Conservation (phyloP, 2,888 invertebrate genomes). For the Cyclophora punctaria region DNA sequence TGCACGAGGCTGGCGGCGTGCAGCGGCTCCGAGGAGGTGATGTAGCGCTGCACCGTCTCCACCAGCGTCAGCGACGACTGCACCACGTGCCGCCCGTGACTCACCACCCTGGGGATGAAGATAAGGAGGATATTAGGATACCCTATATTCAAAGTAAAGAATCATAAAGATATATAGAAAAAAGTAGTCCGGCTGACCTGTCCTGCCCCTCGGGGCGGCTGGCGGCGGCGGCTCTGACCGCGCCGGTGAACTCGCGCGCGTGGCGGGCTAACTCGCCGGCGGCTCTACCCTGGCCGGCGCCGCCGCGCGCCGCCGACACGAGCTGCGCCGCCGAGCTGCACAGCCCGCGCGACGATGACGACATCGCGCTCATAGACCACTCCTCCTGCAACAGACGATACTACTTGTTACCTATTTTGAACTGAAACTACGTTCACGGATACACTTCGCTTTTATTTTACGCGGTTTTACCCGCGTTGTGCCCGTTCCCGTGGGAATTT, state of each 20-base stretch:
- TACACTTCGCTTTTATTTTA: no score
- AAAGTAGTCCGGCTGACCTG: slow-evolving; percentile 14
- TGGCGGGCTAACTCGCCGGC: no score
- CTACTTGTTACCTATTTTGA: no score
- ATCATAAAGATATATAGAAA: no score
- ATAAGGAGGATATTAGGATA: neutral
- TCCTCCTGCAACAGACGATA: slow-evolving; percentile 44
- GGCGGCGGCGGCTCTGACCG: slow-evolving; percentile 86
- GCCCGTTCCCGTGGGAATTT: no score
- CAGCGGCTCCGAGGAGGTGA: slow-evolving; percentile 77
- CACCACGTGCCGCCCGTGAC: slow-evolving; percentile 86
- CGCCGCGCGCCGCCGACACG: slow-evolving; percentile 84
- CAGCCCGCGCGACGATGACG: slow-evolving; percentile 79
- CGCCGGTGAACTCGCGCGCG: slow-evolving; percentile 81
- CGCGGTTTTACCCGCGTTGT: no score
- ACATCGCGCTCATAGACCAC: slow-evolving; percentile 62
- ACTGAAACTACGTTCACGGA: no score
- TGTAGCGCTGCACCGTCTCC: slow-evolving; percentile 86
- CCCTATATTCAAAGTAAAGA: no score
- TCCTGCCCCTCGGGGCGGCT: slow-evolving; percentile 69
- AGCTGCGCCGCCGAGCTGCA: slow-evolving; percentile 90
- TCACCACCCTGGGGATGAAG: slow-evolving; percentile 67
- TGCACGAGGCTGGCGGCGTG: slow-evolving; percentile 79
- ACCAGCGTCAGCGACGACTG: slow-evolving; percentile 84
- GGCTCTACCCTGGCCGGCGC: neutral